phyloP scores from a whole-genome alignment of 1,140 invertebrate genomes.

The Drosophila dunni region DNA sequence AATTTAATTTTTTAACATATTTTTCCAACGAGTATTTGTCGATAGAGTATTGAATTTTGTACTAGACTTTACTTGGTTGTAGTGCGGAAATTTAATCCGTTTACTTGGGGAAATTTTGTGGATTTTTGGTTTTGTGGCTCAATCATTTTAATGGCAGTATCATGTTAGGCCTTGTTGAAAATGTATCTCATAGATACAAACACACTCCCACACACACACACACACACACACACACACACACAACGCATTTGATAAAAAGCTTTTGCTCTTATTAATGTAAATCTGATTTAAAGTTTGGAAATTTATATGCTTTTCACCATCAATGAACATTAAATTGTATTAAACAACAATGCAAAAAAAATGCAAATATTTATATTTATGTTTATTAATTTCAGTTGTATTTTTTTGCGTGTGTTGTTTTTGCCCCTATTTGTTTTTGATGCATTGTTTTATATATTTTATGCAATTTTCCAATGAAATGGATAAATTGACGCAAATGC shows the following conservation, averaged over 20 bases:
- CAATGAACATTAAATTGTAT: slow-evolving; percentile 15
- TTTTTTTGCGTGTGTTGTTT: not conserved
- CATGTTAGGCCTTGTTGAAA: slow-evolving; percentile 68
- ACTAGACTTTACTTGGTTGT: not conserved
- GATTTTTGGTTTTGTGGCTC: slow-evolving; percentile 74
- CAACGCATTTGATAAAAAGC: slow-evolving; percentile 22
- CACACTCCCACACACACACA: not conserved
- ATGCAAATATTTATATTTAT: slow-evolving; percentile 32
- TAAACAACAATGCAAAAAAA: slow-evolving; percentile 25
- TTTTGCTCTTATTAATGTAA: slow-evolving; percentile 13
- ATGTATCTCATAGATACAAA: slow-evolving; percentile 36
- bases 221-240: slow-evolving; percentile 1
- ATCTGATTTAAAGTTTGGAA: slow-evolving; percentile 28
- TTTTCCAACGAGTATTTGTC: no score
- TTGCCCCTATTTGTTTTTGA: slow-evolving; percentile 17
- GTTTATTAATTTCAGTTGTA: slow-evolving; percentile 14
- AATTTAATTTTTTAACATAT: no score
- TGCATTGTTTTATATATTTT: slow-evolving; percentile 56
- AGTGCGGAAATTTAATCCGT: slow-evolving; percentile 69
- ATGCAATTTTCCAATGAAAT: slow-evolving; percentile 26
- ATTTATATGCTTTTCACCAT: slow-evolving; percentile 12
- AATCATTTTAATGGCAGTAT: slow-evolving; percentile 76
- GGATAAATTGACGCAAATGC: slow-evolving; percentile 6
- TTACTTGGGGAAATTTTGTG: slow-evolving; percentile 64
- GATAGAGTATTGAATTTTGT: slow-evolving; percentile 8